Conservation (phyloP, 2,113 vertebrate species). For the Anseranas semipalmata region DNA sequence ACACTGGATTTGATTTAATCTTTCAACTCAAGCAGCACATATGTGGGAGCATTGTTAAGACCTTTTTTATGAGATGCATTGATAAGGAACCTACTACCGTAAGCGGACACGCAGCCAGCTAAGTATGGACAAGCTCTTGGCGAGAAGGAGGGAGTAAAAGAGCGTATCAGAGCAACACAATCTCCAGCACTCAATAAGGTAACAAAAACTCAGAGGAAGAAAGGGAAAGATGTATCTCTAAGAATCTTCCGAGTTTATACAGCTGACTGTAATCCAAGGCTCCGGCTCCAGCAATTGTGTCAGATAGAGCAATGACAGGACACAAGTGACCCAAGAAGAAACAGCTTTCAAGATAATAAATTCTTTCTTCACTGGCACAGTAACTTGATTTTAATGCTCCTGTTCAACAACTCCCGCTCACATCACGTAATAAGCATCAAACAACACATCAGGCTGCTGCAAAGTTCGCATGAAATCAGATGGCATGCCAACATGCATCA, state of each 20-base stretch:
- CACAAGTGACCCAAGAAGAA: background rate
- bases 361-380: background rate
- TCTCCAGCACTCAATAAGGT: background rate
- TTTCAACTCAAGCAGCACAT: background rate
- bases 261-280: background rate
- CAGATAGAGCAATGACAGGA: background rate
- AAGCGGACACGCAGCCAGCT: background rate
- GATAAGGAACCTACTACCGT: background rate
- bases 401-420: background rate
- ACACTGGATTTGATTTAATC: background rate
- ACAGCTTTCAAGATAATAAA: background rate
- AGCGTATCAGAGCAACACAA: background rate
- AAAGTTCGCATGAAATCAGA: background rate
- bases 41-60: background rate
- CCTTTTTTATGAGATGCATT: rapidly evolving
- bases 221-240: background rate
- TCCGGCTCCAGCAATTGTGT: background rate
- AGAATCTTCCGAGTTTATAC: background rate
- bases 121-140: rapidly evolving
- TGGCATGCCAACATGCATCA: rapidly evolving
- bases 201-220: background rate
- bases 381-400: background rate
- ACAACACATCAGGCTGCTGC: background rate
- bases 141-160: rapidly evolving
- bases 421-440: background rate